Evolutionary conservation across 1,140 invertebrate species (phyloP).

Genomic region (Drosophila micromelanica): DNA sequence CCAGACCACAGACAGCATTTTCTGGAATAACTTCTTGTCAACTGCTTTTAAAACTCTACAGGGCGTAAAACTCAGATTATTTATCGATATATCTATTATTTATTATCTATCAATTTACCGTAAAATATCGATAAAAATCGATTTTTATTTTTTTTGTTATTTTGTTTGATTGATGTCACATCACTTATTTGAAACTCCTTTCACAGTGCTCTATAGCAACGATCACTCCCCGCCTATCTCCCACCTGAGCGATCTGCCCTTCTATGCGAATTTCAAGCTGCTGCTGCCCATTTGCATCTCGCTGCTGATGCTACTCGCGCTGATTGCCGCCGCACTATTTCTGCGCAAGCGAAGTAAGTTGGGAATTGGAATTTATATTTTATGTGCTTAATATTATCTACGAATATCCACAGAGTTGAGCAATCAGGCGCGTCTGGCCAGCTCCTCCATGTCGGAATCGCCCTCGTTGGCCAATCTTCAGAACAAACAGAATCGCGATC

Average conservation of each 20-base stretch:
- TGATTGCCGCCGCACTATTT: conserved; percentile 87
- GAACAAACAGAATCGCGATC: conserved; percentile 90
- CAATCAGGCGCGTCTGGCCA: conserved; percentile 74
- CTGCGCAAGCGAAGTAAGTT: conserved; percentile 88
- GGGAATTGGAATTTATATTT: not conserved
- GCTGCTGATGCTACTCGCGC: conserved; percentile 87
- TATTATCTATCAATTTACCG: too few relatives aligned
- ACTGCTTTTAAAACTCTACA: too few relatives aligned
- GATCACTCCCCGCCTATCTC: conserved; percentile 87
- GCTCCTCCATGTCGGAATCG: conserved; percentile 86
- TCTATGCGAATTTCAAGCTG: conserved; percentile 89
- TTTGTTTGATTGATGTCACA: too few relatives aligned
- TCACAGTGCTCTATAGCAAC: conserved; percentile 85
- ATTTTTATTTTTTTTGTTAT: too few relatives aligned
- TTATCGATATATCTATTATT: too few relatives aligned
- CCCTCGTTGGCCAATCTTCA: conserved; percentile 90
- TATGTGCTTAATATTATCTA: too few relatives aligned
- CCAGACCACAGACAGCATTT: too few relatives aligned
- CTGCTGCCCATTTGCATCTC: conserved; percentile 89
- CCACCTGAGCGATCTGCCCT: conserved; percentile 87
- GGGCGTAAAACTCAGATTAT: too few relatives aligned
- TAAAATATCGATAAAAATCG: too few relatives aligned
- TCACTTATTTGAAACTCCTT: too few relatives aligned
- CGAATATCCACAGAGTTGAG: conserved; percentile 53
- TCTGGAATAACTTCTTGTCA: too few relatives aligned